Evolutionary conservation across 2,888 invertebrate genomes (phyloP).

Genomic region (Corythucha ciliata): DNA sequence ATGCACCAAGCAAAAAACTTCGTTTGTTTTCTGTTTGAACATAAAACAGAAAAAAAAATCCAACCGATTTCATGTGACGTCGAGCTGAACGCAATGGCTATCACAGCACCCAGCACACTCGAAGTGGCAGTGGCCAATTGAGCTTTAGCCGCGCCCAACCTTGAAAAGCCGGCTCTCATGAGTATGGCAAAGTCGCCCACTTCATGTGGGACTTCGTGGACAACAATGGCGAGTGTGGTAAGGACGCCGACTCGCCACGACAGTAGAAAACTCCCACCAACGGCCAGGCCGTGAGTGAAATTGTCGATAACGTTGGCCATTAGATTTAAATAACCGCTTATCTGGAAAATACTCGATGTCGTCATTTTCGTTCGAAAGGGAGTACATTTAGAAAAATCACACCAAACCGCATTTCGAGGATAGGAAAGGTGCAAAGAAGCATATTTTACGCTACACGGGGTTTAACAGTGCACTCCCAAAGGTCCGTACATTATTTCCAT

Average conservation of each 20-base stretch:
- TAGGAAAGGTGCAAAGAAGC: too few relatives aligned
- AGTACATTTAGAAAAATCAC: neutral
- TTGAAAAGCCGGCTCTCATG: slow-evolving; percentile 79
- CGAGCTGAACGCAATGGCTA: slow-evolving; percentile 59
- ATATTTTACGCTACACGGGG: too few relatives aligned
- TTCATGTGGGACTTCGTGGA: slow-evolving; percentile 71
- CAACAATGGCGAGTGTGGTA: slow-evolving; percentile 76
- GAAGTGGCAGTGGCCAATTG: slow-evolving; percentile 86
- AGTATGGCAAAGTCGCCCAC: slow-evolving; percentile 98
- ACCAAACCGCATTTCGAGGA: too few relatives aligned
- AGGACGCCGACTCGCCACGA: slow-evolving; percentile 81
- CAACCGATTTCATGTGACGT: neutral
- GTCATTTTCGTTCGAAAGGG: neutral
- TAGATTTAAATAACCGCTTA: slow-evolving; percentile 78
- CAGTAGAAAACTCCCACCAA: slow-evolving; percentile 93
- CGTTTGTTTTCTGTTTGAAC: too few relatives aligned
- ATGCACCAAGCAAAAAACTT: neutral
- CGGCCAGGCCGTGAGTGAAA: slow-evolving; percentile 95
- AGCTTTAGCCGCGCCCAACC: slow-evolving; percentile 90
- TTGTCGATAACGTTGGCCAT: slow-evolving; percentile 96
- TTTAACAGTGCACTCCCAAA: too few relatives aligned
- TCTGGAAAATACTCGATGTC: slow-evolving; percentile 19
- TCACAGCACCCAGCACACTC: slow-evolving; percentile 78
- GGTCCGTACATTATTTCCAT: too few relatives aligned
- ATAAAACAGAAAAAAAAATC: neutral